Base-by-base conservation (phyloP, 2,113 vertebrate species). In the Leptodactylus fuscus region DNA sequence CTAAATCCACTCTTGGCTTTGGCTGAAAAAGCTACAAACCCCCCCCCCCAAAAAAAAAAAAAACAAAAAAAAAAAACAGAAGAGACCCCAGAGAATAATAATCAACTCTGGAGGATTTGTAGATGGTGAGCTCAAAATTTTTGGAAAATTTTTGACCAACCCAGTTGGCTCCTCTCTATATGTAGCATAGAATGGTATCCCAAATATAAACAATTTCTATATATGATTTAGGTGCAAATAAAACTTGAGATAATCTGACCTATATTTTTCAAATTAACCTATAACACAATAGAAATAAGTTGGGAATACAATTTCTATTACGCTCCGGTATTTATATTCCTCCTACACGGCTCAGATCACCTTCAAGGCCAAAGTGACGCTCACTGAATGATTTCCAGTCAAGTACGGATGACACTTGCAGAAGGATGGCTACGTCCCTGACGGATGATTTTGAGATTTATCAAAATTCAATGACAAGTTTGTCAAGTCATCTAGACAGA, bases 381-480 rank as follows among this genome's bases (percentile, higher is more conserved):
- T 58, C 7, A 20, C 22, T 60, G 51, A 79, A 79, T 79, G 51
- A 78, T 78, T 78, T 36, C 51, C 76, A 79, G 51, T 79, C 53
- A 79, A 60, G 34, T 27, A 60, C 76, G 29, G 36, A 38, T 79
- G 76, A 79, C 76, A 79, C 15, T 24, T 58, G 76, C 76, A 79
- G 36, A 38, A 44, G 58, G n/a, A 80, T 80, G 77, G 55, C 5
- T 38, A 20, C 36, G n/a, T 41, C 53, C 53, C 77, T 44, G 77
- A 62, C n/a, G 7, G 77, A 4, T 80, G 53, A 80, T 62, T 80
- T 62, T 80, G 34, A 60, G 55, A 62, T 80, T 80, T 27, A 80
- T 80, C 77, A 80, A 80, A 58, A 44, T 80, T 80, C 48, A 62
- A 60, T 80, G 77, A 80, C 77, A 80, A 60, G 34, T 80, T 80